These are phyloP conservation scores for Cyphomyrmex costatus DNA, from an alignment of 1,140 invertebrate species.

Conservation along the genomic window DNA sequence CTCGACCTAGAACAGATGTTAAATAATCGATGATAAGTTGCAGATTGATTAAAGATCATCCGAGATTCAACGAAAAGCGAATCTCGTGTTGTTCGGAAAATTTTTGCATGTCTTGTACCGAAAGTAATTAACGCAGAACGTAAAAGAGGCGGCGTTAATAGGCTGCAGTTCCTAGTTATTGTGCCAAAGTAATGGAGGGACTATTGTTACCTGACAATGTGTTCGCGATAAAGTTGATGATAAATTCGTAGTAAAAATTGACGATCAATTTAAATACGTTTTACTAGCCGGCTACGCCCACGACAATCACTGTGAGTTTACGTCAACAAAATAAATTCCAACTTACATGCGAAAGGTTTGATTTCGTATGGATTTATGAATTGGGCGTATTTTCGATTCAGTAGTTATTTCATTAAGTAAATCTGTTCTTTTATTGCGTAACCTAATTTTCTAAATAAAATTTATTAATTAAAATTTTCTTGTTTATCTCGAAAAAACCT, in stretches of 20 bases:
- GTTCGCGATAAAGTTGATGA: conserved; percentile 23
- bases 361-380: conserved; percentile 38
- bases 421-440: conserved; percentile 15
- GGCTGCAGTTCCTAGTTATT: conserved; percentile 60
- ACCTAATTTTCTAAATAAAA: conserved; percentile 18
- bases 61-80: neutral
- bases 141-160: conserved; percentile 71
- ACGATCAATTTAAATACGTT: conserved; percentile 49
- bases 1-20: conserved; percentile 90
- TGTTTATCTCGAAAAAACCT: neutral
- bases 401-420: conserved; percentile 16
- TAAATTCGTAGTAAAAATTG: conserved; percentile 6
- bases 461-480: conserved; percentile 14
- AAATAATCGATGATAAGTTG: conserved; percentile 45
- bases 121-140: conserved; percentile 64
- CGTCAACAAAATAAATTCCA: conserved; percentile 6
- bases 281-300: conserved; percentile 25
- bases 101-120: conserved; percentile 14
- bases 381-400: conserved; percentile 17
- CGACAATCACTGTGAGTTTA: neutral
- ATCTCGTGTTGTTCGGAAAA: neutral
- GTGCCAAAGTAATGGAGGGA: conserved; percentile 43
- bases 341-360: conserved; percentile 22
- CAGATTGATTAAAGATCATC: neutral
- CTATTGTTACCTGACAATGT: conserved; percentile 51